These are phyloP conservation scores for Thelaira solivaga DNA, from an alignment of 2,888 invertebrate species.

Conservation along the genomic window DNA sequence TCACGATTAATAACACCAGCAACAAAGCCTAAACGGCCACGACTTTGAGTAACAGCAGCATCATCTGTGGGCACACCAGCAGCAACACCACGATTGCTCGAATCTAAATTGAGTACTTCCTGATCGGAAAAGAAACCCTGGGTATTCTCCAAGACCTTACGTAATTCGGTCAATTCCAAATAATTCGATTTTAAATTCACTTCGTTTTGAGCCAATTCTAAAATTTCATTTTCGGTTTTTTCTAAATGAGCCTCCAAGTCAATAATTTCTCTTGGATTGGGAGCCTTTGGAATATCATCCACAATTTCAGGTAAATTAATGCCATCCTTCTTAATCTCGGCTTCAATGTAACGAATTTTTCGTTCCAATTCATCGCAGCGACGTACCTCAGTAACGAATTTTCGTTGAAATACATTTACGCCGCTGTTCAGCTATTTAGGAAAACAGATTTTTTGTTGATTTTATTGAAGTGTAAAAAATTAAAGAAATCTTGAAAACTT, in stretches of 20 bases:
- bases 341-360: constrained; percentile 87
- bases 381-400: constrained; percentile 90
- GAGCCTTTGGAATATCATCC: constrained; percentile 83
- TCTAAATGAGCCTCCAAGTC: constrained; percentile 92
- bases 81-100: constrained; percentile 85
- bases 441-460: no score
- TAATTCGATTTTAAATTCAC: constrained; percentile 95
- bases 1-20: constrained; percentile 92
- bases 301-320: constrained; percentile 85
- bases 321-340: constrained; percentile 87
- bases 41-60: constrained; percentile 69
- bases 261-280: constrained; percentile 88
- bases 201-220: constrained; percentile 96
- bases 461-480: neutral
- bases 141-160: constrained; percentile 95
- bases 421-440: constrained; percentile 87
- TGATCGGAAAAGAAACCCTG: constrained; percentile 80
- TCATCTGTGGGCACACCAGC: constrained; percentile 77
- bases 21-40: constrained; percentile 83
- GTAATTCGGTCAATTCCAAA: constrained; percentile 93
- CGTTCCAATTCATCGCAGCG: constrained; percentile 92
- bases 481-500: constrained; percentile 78
- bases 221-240: constrained; percentile 96
- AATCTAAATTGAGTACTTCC: constrained; percentile 75
- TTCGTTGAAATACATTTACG: constrained; percentile 90